Base-by-base conservation (phyloP, 2,888 invertebrate genomes). In the Nudaria mundana region DNA sequence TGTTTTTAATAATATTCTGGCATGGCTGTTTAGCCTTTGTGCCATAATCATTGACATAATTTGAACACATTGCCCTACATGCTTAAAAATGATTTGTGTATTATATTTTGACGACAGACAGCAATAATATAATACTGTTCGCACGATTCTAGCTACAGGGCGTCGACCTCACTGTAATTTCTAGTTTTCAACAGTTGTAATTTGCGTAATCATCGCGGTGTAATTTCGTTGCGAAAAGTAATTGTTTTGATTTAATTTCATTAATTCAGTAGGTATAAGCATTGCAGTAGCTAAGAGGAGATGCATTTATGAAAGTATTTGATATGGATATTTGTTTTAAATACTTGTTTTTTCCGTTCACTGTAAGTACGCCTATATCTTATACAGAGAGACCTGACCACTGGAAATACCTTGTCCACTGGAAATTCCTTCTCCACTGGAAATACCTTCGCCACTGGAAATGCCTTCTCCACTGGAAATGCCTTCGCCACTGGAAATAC, bases 161-260 rank as follows among this genome's bases (percentile, higher is more conserved):
- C 67, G 41, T 50, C 35, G 62, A 57, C 62, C 69, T 56, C 39
- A 18, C 35, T 38, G 33, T 51, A 42, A 56, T 61, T 57, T 63
- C 32, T 34, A 45, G 49, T 56, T 52, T 53, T 51, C 57, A 53
- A 51, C 55, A 48, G 44, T 41, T 46, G 45, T 51, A 46, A 48
- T 54, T 56, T 50, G 47, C 50, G 52, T 54, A 62, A 61, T 47
- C 50, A 61, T 46, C 50, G 38, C 18, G 34, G 36, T 42, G 46
- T 44, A 39, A 51, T 48, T 47, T 34, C 11, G 31, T 55, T 49
- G 32, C 43, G 37, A 48, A 52, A 49, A 46, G 31, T 48, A 46
- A 54, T 52, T 52, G 39, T 48, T 42, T n/a, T 10, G 15, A 22
- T 8, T 29, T 25, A 29, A 37, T 38, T 46, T 33, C 38, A 32